Evolutionary conservation across 2,113 vertebrate species (phyloP).

Genomic region (Mormyrus iriodes): DNA sequence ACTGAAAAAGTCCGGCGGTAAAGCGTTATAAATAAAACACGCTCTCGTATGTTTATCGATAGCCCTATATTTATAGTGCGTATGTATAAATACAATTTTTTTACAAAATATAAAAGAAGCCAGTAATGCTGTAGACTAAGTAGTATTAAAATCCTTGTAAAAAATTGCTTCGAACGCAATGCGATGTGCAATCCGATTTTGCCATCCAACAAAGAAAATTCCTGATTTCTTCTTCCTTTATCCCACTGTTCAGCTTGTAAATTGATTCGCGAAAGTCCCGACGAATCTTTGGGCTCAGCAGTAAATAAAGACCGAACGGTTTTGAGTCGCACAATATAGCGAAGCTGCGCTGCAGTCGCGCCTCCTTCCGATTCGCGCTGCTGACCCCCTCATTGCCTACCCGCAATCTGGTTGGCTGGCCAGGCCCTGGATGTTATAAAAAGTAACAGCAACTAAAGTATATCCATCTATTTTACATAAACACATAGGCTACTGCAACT

Average conservation of each 20-base stretch:
- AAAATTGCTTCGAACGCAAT: neutral
- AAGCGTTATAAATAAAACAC: neutral
- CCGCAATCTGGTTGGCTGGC: neutral
- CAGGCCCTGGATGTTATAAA: neutral
- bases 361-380: slow-evolving; percentile 14
- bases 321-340: neutral
- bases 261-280: neutral
- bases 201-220: neutral
- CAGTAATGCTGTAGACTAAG: neutral
- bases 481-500: neutral
- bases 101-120: neutral
- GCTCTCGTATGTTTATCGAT: neutral
- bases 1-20: neutral
- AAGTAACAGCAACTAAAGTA: neutral
- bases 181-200: neutral
- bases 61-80: neutral
- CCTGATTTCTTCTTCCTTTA: slow-evolving; percentile 16
- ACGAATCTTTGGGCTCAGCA: neutral
- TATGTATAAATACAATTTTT: neutral
- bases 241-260: neutral
- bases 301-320: slow-evolving; percentile 3
- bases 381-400: neutral
- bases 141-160: neutral
- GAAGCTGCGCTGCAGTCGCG: neutral
- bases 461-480: slow-evolving; percentile 17